Base-by-base conservation (phyloP, 1,140 invertebrate genomes). In the Lordiphosa collinella region DNA sequence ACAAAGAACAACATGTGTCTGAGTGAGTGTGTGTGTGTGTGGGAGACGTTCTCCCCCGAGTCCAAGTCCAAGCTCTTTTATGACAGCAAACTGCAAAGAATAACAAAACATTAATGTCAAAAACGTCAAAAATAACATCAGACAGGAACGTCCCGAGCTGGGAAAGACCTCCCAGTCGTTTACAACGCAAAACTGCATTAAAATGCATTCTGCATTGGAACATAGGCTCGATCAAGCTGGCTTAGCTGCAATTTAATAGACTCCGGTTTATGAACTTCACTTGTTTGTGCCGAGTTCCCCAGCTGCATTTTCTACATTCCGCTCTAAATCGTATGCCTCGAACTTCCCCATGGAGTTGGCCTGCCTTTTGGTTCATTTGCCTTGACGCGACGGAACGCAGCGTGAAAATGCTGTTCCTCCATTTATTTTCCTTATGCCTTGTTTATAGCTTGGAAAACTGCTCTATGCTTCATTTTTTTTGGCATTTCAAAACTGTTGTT, bases 101-200 rank as follows among this genome's bases (percentile, higher is more conserved):
- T 58, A 84, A 84, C 72, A 84, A 84, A 84, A 78, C 78, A 84
- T 78, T 73, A 78, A 78, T 84, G 78, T 84, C 78, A 84, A 69
- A 82, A 84, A 76, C 63, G 74, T 78, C 78, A 82, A 62, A 84
- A 82, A 75, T 55, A 76, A 57, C 54, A 65, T 36, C 58, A 68
- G 35, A 36, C 3, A 25, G 22, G 6, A 25, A 4, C 22, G 22
- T 25, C 22, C 22, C 22, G 22, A 25, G 47, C 54, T 38, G 49
- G 37, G 12, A n/a, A 40, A 50, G 68, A 78, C 79, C 79, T 72
- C 66, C 62, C 62, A 65, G 68, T 65, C 84, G 76, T 76, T 82
- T 79, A 73, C 65, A 79, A 65, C 29, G 40, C 50, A 47, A 72
- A 71, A 76, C 44, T 63, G 68, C 73, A 84, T 84, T 84, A 62